phyloP scores from a whole-genome alignment of 2,113 vertebrate species.

The Erinaceus europaeus region DNA sequence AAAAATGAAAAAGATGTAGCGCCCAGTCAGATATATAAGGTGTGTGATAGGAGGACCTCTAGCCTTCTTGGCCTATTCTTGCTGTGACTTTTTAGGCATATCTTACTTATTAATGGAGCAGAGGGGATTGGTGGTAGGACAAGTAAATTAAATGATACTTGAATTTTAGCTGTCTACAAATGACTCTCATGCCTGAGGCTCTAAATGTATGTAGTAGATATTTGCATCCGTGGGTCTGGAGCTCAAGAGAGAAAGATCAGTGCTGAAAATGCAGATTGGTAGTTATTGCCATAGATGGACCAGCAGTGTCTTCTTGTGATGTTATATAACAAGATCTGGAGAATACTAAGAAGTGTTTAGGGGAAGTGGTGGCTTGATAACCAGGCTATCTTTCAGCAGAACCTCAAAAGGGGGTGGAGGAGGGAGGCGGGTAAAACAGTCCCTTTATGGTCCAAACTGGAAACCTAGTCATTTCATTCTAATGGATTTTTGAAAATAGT shows the following conservation, averaged over 20 bases:
- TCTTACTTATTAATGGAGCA: not conserved
- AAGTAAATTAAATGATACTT: not conserved
- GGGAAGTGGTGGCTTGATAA: not conserved
- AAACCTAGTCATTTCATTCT: not conserved
- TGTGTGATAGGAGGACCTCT: not conserved
- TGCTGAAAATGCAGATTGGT: not conserved
- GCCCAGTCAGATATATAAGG: not conserved
- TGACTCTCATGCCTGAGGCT: too few relatives aligned
- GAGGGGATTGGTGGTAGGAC: not conserved
- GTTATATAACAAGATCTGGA: not conserved
- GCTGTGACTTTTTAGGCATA: not conserved
- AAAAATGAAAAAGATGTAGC: not conserved
- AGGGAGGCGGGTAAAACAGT: not conserved
- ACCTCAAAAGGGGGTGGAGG: too few relatives aligned
- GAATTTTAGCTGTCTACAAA: not conserved
- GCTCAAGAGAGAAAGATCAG: not conserved
- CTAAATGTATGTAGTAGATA: not conserved
- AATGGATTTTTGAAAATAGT: slow-evolving; percentile 11
- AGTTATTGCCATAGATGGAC: not conserved
- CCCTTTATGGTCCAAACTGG: not conserved
- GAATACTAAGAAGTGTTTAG: not conserved
- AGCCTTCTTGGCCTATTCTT: not conserved
- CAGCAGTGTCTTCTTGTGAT: not conserved
- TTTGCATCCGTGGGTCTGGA: slow-evolving; percentile 9
- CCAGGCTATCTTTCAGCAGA: not conserved